Percentiles rank a stretch among this genome's conserved stretches.
Conservation (phyloP, 2,888 invertebrate genomes). For the Pseudococcus longispinus region DNA sequence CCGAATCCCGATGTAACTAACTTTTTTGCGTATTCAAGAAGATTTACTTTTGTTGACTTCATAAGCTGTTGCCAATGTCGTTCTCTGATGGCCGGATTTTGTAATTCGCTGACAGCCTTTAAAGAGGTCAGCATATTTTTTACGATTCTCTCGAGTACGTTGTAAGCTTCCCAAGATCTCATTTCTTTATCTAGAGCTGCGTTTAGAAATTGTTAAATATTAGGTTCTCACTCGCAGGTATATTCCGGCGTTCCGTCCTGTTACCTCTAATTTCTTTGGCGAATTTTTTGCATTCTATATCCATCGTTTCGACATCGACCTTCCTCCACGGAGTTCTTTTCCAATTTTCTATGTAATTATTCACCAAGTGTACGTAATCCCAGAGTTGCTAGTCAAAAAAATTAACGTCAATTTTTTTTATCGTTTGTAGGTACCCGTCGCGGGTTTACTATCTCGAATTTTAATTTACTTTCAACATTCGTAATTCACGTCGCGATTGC, state of each 20-base stretch:
- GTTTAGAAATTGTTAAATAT: not conserved
- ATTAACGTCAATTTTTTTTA: not conserved
- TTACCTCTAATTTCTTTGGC: conserved; percentile 85
- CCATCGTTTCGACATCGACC: conserved; percentile 98
- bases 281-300: conserved; percentile 97
- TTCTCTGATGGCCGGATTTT: conserved; percentile 94
- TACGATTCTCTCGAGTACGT: conserved; percentile 86
- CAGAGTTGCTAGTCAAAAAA: conserved; percentile 77
- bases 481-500: conserved; percentile 88
- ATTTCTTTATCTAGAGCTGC: conserved; percentile 90
- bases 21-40: not conserved
- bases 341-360: conserved; percentile 93
- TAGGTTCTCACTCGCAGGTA: not conserved
- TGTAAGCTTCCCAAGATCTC: conserved; percentile 91
- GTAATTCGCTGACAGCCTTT: conserved; percentile 92
- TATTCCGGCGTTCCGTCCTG: not conserved
- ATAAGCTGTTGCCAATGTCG: conserved; percentile 97
- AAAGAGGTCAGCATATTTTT: conserved; percentile 96
- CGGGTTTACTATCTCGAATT: not conserved
- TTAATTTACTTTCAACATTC: conserved; percentile 77
- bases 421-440: not conserved
- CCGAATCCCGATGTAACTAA: not conserved
- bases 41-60: conserved; percentile 88
- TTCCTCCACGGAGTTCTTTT: conserved; percentile 96
- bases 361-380: conserved; percentile 92